Base-by-base conservation (phyloP, 2,113 vertebrate species). In the Terrapene triunguis region DNA sequence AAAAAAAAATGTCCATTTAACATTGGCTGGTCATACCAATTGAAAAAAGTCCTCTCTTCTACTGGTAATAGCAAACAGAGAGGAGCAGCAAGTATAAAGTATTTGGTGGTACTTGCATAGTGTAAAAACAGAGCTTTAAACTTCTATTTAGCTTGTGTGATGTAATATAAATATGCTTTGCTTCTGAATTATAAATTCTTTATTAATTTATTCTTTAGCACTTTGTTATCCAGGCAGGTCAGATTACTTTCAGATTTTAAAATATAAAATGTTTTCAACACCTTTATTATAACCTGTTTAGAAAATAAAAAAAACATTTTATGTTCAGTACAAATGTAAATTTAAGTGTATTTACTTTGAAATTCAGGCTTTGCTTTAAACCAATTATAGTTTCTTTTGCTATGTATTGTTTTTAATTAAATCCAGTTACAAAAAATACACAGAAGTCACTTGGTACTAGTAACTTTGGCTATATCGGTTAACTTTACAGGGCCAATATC, bases 251-350 rank as follows among this genome's bases (percentile, higher is more conserved):
- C 38, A 42, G 53, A 32, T n/a, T 95, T 48, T 82, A 92, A 89
- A 88, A 72, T 72, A 72, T 29, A 0, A 0, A 25, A 6, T 65
- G 12, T 79, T 59, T 91, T 91, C 24, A 79, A 59, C 87, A 93
- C 79, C 50, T 29, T 74, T 48, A 53, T 42, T 94, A 93, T 96
- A 97, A 94, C 94, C 94, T 96, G 93, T 94, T 97, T 89, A 84
- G 29, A 80, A 88, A 72, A 82, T 88, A 79, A 29, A 78, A 88
- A 72, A 82, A 69, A n/a, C 84, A 87, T 1, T 3, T 92, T 84
- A 84, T 29, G 81, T 53, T 82, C 83, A 84, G 88, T 65, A 78
- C 48, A 93, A 88, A 95, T 24, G 62, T 92, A 97, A 96, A 97
- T 95, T 74, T 97, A 76, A 74, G 44, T 13, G 21, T 44, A 25